A percentile compares a stretch with the other conserved stretches of the same genome.
phyloP scores from a whole-genome alignment of 1,140 invertebrate species.

The Aphidius gifuensis region DNA sequence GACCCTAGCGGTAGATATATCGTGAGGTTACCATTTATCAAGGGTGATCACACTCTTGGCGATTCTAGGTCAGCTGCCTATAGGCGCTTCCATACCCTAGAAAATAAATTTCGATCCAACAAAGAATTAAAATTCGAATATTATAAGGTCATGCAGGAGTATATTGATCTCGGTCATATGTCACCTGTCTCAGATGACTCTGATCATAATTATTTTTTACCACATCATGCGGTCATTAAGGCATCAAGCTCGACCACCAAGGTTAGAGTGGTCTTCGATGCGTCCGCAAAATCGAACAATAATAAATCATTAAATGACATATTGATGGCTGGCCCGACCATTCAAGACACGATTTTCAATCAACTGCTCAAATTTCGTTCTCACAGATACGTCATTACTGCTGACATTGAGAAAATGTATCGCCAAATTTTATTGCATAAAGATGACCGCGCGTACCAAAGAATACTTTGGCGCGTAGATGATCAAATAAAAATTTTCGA shows the following conservation, averaged over 20 bases:
- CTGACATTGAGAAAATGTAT: conserved; percentile 40
- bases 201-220: conserved; percentile 31
- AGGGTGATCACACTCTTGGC: conserved; percentile 12
- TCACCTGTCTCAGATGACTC: conserved; percentile 3
- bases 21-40: conserved; percentile 20
- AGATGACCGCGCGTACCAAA: not conserved
- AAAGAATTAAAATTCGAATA: conserved; percentile 21
- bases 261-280: conserved; percentile 46
- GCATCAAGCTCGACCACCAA: conserved; percentile 36
- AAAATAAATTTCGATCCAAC: conserved; percentile 7
- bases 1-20: conserved; percentile 16
- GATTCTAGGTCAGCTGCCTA: conserved; percentile 17
- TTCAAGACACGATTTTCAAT: conserved; percentile 28
- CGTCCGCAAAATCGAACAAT: conserved; percentile 32
- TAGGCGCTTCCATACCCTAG: conserved; percentile 3
- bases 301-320: conserved; percentile 40
- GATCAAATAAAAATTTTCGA: too few relatives aligned
- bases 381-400: conserved; percentile 27
- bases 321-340: conserved; percentile 32
- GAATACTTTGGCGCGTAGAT: too few relatives aligned
- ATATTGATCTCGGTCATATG: conserved; percentile 34
- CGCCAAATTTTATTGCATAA: conserved; percentile 32
- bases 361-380: conserved; percentile 26
- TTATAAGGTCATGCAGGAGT: conserved; percentile 33
- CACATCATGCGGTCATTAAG: conserved; percentile 38